Evolutionary conservation across 2,888 invertebrate species (phyloP).

Genomic region (Troides helena): DNA sequence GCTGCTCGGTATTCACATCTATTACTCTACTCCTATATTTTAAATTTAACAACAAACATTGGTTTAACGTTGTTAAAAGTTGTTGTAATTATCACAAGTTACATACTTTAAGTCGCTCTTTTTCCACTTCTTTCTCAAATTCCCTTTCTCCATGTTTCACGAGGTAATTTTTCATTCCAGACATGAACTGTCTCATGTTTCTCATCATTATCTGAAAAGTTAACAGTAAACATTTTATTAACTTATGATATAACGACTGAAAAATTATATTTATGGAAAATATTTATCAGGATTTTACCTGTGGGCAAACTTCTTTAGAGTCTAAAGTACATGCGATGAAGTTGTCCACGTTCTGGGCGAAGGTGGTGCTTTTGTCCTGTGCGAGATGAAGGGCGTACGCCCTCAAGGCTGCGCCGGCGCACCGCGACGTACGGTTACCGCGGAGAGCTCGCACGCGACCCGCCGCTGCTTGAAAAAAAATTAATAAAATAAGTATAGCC

Average conservation of each 20-base stretch:
- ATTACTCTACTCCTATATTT: neutral
- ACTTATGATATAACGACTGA: neutral
- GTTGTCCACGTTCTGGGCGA: slow-evolving; percentile 95
- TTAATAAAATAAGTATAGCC: slow-evolving; percentile 2
- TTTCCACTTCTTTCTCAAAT: slow-evolving; percentile 94
- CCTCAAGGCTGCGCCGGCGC: slow-evolving; percentile 86
- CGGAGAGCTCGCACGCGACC: slow-evolving; percentile 86
- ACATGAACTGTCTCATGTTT: slow-evolving; percentile 97
- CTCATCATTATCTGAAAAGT: slow-evolving; percentile 86
- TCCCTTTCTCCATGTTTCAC: slow-evolving; percentile 97
- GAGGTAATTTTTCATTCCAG: slow-evolving; percentile 98
- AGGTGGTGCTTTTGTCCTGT: slow-evolving; percentile 91
- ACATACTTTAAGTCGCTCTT: slow-evolving; percentile 87
- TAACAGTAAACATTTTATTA: slow-evolving; percentile 3
- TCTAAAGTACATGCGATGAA: slow-evolving; percentile 96
- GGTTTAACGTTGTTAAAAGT: neutral
- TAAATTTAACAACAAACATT: neutral
- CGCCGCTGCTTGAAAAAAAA: slow-evolving; percentile 80
- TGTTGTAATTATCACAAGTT: neutral
- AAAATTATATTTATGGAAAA: neutral
- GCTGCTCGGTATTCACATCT: too few relatives aligned
- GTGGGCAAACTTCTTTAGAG: slow-evolving; percentile 92
- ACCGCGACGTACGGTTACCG: slow-evolving; percentile 71
- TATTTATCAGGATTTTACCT: slow-evolving; percentile 57
- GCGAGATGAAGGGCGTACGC: slow-evolving; percentile 90